A percentile compares a stretch with the other conserved stretches of the same genome.
Conservation (phyloP, 2,113 vertebrate genomes). For the Epinephelus lanceolatus region DNA sequence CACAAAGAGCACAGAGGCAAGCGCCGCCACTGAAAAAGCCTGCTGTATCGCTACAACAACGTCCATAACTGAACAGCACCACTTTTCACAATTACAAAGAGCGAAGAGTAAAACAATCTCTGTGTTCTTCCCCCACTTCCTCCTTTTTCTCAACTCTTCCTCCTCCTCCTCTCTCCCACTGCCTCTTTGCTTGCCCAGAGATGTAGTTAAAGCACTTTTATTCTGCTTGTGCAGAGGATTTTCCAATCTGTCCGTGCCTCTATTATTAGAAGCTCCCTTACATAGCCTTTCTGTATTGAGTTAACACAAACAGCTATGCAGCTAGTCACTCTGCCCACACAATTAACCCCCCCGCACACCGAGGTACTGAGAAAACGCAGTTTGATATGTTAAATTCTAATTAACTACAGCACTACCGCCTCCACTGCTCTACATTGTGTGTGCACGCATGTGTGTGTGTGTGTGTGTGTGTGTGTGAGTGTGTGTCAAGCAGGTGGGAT, state of each 20-base stretch:
- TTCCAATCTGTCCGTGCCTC: slow-evolving; percentile 70
- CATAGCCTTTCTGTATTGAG: slow-evolving; percentile 56
- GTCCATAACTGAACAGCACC: slow-evolving; percentile 36
- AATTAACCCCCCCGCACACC: slow-evolving; percentile 66
- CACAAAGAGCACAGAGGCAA: slow-evolving; percentile 53
- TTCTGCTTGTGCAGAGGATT: slow-evolving; percentile 69
- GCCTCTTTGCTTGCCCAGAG: slow-evolving; percentile 39
- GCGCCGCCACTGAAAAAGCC: background rate
- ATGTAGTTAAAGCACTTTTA: slow-evolving; percentile 60
- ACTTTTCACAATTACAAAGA: slow-evolving; percentile 50
- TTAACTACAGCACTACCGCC: slow-evolving; percentile 63
- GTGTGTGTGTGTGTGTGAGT: slow-evolving; percentile 21
- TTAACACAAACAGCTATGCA: slow-evolving; percentile 70
- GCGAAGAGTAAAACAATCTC: slow-evolving; percentile 15
- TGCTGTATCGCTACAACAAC: slow-evolving; percentile 12
- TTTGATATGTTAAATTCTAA: slow-evolving; percentile 69
- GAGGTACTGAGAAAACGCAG: slow-evolving; percentile 42
- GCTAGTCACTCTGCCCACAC: slow-evolving; percentile 73
- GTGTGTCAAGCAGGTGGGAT: slow-evolving; percentile 27
- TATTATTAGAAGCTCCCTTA: slow-evolving; percentile 76
- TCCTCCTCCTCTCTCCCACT: slow-evolving; percentile 37
- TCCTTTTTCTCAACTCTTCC: slow-evolving; percentile 33
- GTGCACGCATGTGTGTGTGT: slow-evolving; percentile 1
- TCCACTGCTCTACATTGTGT: slow-evolving; percentile 32
- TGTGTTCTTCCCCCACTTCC: slow-evolving; percentile 4